phyloP scores from a whole-genome alignment of 1,140 invertebrate genomes.

The Drosophila tropicalis region DNA sequence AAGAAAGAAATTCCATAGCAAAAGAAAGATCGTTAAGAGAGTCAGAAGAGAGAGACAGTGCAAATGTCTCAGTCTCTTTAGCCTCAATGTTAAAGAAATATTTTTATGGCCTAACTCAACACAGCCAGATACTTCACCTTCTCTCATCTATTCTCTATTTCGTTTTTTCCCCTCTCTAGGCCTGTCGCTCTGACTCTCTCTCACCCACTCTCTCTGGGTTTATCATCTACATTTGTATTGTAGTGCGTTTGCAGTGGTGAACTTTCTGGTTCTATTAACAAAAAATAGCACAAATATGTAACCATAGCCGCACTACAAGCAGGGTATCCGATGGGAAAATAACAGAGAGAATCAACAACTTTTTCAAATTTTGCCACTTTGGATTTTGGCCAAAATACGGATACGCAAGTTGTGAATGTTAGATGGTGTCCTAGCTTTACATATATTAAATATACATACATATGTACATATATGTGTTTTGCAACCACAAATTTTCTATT shows the following conservation, averaged over 20 bases:
- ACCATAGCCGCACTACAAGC: no score
- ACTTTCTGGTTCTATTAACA: slow-evolving; percentile 39
- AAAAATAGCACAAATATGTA: slow-evolving; percentile 38
- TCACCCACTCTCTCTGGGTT: slow-evolving; percentile 24
- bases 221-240: slow-evolving; percentile 33
- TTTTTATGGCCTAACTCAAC: slow-evolving; percentile 20
- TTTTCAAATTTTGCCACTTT: no score
- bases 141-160: slow-evolving; percentile 2
- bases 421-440: no score
- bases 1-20: slow-evolving; percentile 80
- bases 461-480: no score
- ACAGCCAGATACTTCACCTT: neutral
- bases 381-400: no score
- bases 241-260: slow-evolving; percentile 57
- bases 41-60: slow-evolving; percentile 49
- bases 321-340: no score
- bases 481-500: no score
- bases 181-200: neutral
- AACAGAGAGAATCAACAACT: no score
- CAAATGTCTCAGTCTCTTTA: slow-evolving; percentile 38
- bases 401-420: no score
- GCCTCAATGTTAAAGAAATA: slow-evolving; percentile 36
- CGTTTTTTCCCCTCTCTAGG: slow-evolving; percentile 6
- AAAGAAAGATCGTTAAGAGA: slow-evolving; percentile 59
- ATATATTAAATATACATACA: no score